phyloP scores from a whole-genome alignment of 1,140 invertebrate species.

The Ganaspis sp. region DNA sequence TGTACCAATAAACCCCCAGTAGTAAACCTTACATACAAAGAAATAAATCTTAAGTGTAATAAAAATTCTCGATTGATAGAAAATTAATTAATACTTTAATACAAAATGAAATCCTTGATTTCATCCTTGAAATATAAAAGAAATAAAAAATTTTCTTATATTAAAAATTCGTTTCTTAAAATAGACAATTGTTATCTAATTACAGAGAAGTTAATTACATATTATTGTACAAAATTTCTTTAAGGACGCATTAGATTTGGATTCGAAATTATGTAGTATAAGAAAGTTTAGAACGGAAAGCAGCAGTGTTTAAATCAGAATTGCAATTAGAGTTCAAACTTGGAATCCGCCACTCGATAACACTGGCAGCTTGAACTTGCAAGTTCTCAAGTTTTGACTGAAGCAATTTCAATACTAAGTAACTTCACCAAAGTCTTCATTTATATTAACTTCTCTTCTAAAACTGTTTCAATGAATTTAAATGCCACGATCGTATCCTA shows the following conservation, averaged over 20 bases:
- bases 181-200: too few species aligned
- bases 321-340: slow-evolving; percentile 27
- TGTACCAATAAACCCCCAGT: too few species aligned
- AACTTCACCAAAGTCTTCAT: slow-evolving; percentile 15
- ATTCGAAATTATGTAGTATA: neutral
- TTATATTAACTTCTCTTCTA: slow-evolving; percentile 18
- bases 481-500: neutral
- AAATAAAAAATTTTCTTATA: too few species aligned
- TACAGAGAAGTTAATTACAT: too few species aligned
- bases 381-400: slow-evolving; percentile 24
- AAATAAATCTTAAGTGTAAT: too few species aligned
- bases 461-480: slow-evolving; percentile 4
- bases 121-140: too few species aligned
- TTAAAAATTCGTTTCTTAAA: too few species aligned
- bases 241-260: neutral
- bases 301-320: slow-evolving; percentile 20
- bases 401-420: slow-evolving; percentile 31
- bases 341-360: slow-evolving; percentile 12
- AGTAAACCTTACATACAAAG: too few species aligned
- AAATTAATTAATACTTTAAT: too few species aligned
- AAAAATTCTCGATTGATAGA: too few species aligned
- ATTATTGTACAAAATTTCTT: neutral
- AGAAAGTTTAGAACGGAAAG: slow-evolving; percentile 6
- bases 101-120: too few species aligned
- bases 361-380: slow-evolving; percentile 22